A percentile compares a stretch with the other conserved stretches of the same genome.
Evolutionary conservation across 2,888 invertebrate species (phyloP).

Genomic region (Eupithecia subumbrata): DNA sequence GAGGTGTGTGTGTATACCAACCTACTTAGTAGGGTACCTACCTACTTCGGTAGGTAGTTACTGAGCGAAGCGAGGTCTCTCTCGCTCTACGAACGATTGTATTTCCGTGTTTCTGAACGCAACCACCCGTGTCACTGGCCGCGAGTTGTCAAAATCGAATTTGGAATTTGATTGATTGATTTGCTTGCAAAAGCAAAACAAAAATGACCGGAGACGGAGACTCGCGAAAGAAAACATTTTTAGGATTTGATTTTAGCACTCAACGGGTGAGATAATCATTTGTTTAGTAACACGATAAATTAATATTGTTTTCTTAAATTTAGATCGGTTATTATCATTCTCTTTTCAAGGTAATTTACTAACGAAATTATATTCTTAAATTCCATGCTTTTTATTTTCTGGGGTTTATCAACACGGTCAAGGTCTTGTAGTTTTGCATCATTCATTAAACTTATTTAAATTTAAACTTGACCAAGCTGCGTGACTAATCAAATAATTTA

Average conservation of each 20-base stretch:
- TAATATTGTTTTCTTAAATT: neutral
- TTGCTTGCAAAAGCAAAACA: slow-evolving; percentile 46
- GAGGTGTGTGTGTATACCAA: too few relatives aligned
- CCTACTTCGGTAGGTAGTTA: neutral
- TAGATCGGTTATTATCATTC: neutral
- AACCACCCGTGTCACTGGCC: slow-evolving; percentile 58
- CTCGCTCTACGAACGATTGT: neutral
- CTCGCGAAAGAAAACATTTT: slow-evolving; percentile 83
- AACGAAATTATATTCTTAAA: neutral
- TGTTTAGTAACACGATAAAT: slow-evolving; percentile 4
- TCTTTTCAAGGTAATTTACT: neutral
- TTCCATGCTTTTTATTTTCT: neutral
- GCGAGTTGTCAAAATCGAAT: slow-evolving; percentile 53
- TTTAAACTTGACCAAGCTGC: neutral
- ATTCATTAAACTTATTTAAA: neutral
- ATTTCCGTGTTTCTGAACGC: slow-evolving; percentile 56
- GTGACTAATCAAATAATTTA: neutral
- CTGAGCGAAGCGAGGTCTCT: neutral
- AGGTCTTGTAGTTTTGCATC: neutral
- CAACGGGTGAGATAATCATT: slow-evolving; percentile 87
- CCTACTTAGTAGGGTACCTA: too few relatives aligned
- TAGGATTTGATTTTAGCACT: slow-evolving; percentile 94
- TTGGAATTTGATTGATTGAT: neutral
- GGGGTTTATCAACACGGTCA: neutral
- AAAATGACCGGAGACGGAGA: slow-evolving; percentile 69